These are phyloP conservation scores for Clunio marinus DNA, from an alignment of 2,888 invertebrate genomes.

Conservation along the genomic window DNA sequence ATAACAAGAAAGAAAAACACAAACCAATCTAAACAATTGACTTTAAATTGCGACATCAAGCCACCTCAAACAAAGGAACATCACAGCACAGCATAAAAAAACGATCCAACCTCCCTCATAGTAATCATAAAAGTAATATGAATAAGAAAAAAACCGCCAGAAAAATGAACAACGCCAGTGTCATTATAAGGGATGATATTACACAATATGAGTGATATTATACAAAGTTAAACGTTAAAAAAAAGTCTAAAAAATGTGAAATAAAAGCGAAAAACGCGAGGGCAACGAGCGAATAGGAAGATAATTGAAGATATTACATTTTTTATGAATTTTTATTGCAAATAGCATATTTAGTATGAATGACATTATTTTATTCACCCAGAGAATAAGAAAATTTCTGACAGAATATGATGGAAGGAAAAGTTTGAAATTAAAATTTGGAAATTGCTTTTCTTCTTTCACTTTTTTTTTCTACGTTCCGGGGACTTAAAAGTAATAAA, in stretches of 20 bases:
- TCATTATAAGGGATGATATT: conserved; percentile 37
- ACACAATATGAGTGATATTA: conserved; percentile 35
- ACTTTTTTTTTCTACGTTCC: background rate
- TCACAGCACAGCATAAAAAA: background rate
- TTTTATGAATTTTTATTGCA: conserved; percentile 42
- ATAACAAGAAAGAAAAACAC: too few relatives aligned
- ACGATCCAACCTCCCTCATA: background rate
- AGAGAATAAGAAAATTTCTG: conserved; percentile 3
- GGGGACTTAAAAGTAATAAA: conserved; percentile 8
- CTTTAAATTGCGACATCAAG: too few relatives aligned
- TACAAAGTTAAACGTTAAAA: conserved; percentile 29
- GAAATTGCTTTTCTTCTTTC: conserved; percentile 13
- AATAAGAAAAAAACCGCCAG: background rate
- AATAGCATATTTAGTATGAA: conserved; percentile 41
- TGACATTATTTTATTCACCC: conserved; percentile 39
- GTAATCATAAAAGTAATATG: conserved; percentile 27
- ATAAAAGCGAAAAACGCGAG: background rate
- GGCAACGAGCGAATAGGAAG: conserved; percentile 29
- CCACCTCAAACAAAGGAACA: conserved; percentile 26
- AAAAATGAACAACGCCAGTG: conserved; percentile 22
- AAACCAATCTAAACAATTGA: too few relatives aligned
- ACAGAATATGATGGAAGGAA: background rate
- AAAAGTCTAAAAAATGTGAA: conserved; percentile 30
- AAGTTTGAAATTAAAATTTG: background rate
- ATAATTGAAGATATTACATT: conserved; percentile 40